These are phyloP conservation scores for Microchrysa polita DNA, from an alignment of 2,888 invertebrate genomes.

Conservation along the genomic window DNA sequence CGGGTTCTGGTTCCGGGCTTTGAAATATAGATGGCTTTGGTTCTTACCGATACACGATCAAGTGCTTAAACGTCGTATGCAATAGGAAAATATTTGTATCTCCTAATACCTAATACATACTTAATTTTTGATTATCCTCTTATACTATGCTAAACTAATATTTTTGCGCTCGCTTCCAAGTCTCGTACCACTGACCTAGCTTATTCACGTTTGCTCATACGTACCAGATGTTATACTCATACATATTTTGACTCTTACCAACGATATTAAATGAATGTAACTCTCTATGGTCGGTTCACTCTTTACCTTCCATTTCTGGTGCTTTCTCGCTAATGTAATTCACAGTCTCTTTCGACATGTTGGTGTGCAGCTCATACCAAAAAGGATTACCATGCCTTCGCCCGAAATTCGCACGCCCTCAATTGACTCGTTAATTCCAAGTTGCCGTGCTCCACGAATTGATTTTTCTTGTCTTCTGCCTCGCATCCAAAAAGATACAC, in stretches of 20 bases:
- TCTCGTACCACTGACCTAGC: no score
- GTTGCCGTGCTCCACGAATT: conserved; percentile 47
- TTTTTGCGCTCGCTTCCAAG: no score
- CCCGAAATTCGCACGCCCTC: conserved; percentile 38
- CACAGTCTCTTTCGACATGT: conserved; percentile 19
- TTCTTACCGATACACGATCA: no score
- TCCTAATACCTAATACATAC: no score
- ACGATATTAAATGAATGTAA: conserved; percentile 1
- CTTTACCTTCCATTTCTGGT: conserved; percentile 5
- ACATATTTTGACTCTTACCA: conserved; percentile 14
- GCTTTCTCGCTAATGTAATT: background rate
- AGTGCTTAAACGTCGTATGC: no score
- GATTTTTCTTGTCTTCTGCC: conserved; percentile 47
- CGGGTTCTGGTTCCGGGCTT: no score
- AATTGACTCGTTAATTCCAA: conserved; percentile 39
- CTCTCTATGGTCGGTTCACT: background rate
- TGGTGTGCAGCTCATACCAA: conserved; percentile 1
- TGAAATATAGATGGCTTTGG: no score
- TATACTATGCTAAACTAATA: no score
- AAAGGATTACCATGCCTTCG: background rate
- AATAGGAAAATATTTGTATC: no score
- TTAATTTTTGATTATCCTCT: no score
- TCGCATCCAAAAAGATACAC: background rate
- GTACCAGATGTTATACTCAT: background rate
- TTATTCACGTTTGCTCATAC: no score